Evolutionary conservation across 92 coral and sea anemone genomes (phyloP), one percentile per base, ranked within the genome.

Genomic region (Plumapathes pennacea): DNA sequence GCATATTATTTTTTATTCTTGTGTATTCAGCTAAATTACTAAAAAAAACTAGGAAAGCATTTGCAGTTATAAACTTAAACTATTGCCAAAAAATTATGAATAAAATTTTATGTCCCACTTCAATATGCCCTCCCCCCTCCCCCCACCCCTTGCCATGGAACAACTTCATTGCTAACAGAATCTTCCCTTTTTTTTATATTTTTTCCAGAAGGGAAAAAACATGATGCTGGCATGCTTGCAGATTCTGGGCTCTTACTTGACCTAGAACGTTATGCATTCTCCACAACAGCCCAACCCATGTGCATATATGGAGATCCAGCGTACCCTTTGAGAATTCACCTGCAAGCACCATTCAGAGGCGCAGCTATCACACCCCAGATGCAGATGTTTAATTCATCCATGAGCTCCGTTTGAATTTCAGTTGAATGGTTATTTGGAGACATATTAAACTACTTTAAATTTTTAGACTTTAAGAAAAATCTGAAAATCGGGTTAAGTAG

Each of bases 221-320:
- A 47, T 30, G 71, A 63, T 30, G 59, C 71, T 46, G 71, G 71
- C 14, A 63, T 63, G 71, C 59, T 63, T 29, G 59, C 71, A 5
- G 59, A 63, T n/a, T n/a, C n/a, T n/a, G n/a, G n/a, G n/a, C n/a
- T n/a, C n/a, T n/a, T n/a, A n/a, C 41, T 60, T 59, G 32, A 59
- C 2, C 47, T 59, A 24, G 50, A 59, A 21, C 33, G 20, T 8
- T 59, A 24, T 59, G 50, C 69, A 22, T 24, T 13, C 30, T 46
- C 69, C 6, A 56, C 59, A 53, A 25, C 46, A 26, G 57, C 42
- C 54, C 43, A 62, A 43, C 69, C 69, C 43, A 15, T 47, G 28
- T 47, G 54, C 28, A 15, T 47, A 14, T 47, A 47, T 47, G 54
- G 54, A n/a, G n/a, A n/a, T n/a, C n/a, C n/a, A n/a, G n/a, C n/a